Evolutionary conservation across 1,140 invertebrate species (phyloP), one percentile per base, ranked within the genome.

Genomic region (Drosophila ananassae): DNA sequence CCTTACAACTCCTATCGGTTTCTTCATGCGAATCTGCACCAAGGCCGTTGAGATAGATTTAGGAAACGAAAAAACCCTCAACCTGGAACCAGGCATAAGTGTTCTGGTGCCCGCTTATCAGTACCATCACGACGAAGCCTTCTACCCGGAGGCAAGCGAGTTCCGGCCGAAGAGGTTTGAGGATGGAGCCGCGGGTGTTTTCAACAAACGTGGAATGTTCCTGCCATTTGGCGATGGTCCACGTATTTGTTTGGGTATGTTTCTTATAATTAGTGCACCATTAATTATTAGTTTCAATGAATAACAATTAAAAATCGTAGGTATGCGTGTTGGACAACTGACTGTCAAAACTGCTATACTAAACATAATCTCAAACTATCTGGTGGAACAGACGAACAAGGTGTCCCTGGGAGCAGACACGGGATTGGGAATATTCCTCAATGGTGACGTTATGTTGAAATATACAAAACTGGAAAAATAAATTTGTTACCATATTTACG

Each of bases 151-250:
- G 57, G 94, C 95, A 2, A 92, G 93, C 12, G 76, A 67, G 12
- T 95, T 94, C 62, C 91, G 93, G 71, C 95, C 95, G 0, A 94
- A 95, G 37, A 83, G 94, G 51, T 95, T 95, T 75, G 82, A 73
- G 4, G 92, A 93, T 56, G 81, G 57, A 6, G 66, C 67, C 6
- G 76, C 56, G 1, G 79, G 53, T 52, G 73, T 53, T 13, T 62
- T 80, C 0, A 81, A 34, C 32, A 90, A 91, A 17, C 75, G 69
- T 5, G 87, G 90, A 5, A 61, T 67, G 3, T 69, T 83, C 1
- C 73, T 95, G 51, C 94, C 95, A 2, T 96, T 96, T 73, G 94
- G 95, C 0, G 94, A 94, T 63, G 95, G 95, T 21, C 93, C 94
- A 0, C 84, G 95, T 37, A 94, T 94, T 74, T 95, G 95, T 68